Evolutionary conservation across 2,113 vertebrate species (phyloP).

Genomic region (Hydrochoerus hydrochaeris): DNA sequence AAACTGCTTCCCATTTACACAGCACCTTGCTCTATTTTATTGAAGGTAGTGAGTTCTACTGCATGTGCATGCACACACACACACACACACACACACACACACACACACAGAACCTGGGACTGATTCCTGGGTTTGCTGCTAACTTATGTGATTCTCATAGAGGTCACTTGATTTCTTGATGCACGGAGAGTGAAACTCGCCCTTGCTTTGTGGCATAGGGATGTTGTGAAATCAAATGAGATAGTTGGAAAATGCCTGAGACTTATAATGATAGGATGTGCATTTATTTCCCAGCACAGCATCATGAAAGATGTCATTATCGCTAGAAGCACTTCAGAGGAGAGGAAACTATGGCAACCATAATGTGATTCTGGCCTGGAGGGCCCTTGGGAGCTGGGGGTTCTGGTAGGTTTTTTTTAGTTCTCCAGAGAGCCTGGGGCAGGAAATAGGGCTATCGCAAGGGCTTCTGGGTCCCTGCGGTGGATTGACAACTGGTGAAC

Average conservation of each 20-base stretch:
- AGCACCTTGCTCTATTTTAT: not conserved
- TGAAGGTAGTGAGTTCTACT: not conserved
- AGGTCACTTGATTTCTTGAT: not conserved
- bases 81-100: not conserved
- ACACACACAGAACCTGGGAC: not conserved
- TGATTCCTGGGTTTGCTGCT: constrained; percentile 41
- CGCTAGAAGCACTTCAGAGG: not conserved
- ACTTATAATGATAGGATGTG: not conserved
- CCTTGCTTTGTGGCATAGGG: not conserved
- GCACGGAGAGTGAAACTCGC: not conserved
- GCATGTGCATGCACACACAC: too few relatives aligned
- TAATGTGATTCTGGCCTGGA: not conserved
- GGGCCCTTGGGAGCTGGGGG: too few relatives aligned
- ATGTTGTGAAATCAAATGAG: not conserved
- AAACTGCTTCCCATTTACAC: not conserved
- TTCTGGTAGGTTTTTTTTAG: not conserved
- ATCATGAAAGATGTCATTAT: not conserved
- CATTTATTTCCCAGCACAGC: not conserved
- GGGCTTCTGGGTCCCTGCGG: not conserved
- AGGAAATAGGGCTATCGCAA: too few relatives aligned
- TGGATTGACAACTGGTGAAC: not conserved
- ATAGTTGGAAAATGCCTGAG: not conserved
- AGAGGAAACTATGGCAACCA: not conserved
- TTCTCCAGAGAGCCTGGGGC: too few relatives aligned
- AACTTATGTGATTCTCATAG: not conserved